Conservation (phyloP, 2,113 vertebrate genomes). For the Syrrhaptes paradoxus region DNA sequence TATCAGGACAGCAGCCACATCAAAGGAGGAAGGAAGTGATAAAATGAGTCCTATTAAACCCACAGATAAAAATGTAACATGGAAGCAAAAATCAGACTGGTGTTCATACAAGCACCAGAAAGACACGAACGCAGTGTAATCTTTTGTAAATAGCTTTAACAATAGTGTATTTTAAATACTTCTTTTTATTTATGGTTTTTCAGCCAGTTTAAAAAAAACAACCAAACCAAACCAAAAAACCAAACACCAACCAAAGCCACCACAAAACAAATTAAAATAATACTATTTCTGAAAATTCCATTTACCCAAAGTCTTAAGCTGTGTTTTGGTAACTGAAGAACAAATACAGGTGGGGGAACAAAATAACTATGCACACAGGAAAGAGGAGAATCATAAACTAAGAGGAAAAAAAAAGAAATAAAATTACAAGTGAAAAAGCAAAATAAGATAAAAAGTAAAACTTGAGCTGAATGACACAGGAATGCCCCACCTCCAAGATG, state of each 20-base stretch:
- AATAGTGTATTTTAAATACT: fast-evolving
- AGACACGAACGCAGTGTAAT: fast-evolving
- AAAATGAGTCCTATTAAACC: background rate
- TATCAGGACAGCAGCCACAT: background rate
- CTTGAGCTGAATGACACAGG: background rate
- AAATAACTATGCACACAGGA: background rate
- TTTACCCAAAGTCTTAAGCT: background rate
- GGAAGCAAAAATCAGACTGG: background rate
- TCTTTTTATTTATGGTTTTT: background rate
- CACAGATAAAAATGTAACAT: background rate
- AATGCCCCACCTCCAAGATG: background rate
- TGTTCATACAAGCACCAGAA: background rate
- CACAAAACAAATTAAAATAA: background rate
- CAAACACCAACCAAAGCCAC: background rate
- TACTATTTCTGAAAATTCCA: background rate
- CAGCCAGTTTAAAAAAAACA: background rate
- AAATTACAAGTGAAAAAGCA: background rate
- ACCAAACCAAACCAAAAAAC: background rate
- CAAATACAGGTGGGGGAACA: background rate
- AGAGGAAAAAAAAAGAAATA: background rate
- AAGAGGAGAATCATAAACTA: background rate
- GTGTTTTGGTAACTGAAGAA: background rate
- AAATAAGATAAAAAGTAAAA: background rate
- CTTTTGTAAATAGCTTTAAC: background rate
- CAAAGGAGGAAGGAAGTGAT: background rate